These are phyloP conservation scores for Uromys caudimaculatus DNA, from an alignment of 2,797 vertebrate genomes.

Conservation along the genomic window DNA sequence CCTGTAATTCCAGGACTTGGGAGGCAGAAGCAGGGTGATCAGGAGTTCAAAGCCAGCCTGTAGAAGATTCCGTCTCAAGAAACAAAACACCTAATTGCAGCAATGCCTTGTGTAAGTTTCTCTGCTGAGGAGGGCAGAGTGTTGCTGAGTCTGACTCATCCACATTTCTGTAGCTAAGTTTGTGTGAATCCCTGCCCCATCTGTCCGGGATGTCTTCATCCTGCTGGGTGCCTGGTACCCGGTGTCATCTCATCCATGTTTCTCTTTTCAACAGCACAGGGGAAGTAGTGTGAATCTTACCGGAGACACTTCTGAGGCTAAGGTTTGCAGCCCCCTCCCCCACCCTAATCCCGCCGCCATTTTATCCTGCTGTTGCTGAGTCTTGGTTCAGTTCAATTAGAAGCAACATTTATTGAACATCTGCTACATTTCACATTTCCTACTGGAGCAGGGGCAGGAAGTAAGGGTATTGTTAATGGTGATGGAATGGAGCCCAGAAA, in stretches of 20 bases:
- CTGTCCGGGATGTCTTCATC: background rate
- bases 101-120: background rate
- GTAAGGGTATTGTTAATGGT: background rate
- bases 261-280: background rate
- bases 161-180: background rate
- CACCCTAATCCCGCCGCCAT: background rate
- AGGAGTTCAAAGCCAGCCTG: background rate
- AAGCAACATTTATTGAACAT: conserved; percentile 6
- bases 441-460: background rate
- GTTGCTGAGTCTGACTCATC: background rate
- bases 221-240: background rate
- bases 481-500: background rate
- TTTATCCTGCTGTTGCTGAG: background rate
- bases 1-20: background rate
- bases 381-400: conserved; percentile 7
- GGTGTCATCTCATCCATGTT: background rate
- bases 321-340: background rate
- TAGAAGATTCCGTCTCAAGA: background rate
- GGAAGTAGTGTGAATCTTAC: background rate
- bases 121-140: background rate
- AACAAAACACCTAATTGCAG: background rate
- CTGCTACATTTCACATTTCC: background rate
- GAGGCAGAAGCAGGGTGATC: background rate
- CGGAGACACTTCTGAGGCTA: background rate
- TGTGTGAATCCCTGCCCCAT: background rate